phyloP scores from a whole-genome alignment of 2,888 invertebrate genomes.

The Atethmia centrago region DNA sequence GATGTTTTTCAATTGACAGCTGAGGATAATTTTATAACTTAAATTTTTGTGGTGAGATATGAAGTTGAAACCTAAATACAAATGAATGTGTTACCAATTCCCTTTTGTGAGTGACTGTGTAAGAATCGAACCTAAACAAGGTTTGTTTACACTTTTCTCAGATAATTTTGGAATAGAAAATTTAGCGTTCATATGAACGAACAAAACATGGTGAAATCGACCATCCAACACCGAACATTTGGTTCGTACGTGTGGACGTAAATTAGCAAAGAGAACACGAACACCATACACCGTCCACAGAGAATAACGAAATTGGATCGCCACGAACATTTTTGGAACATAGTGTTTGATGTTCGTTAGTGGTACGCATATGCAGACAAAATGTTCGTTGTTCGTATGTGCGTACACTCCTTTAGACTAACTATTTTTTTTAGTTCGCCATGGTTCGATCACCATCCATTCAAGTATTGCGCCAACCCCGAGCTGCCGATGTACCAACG shows the following conservation, averaged over 20 bases:
- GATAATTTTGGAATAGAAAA: background rate
- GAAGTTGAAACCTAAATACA: background rate
- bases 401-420: background rate
- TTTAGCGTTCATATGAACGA: background rate
- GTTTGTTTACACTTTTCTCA: background rate
- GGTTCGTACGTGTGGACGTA: no score
- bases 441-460: constrained; percentile 72
- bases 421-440: constrained; percentile 68
- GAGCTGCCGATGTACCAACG: constrained; percentile 77
- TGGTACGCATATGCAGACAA: no score
- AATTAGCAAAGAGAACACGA: no score
- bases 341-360: no score
- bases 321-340: no score
- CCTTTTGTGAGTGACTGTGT: background rate
- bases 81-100: background rate
- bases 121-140: background rate
- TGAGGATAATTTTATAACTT: background rate
- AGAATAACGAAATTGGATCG: no score
- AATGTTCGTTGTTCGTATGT: no score
- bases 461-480: constrained; percentile 72
- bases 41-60: background rate
- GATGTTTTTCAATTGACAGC: background rate
- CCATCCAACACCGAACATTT: no score
- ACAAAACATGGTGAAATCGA: no score
- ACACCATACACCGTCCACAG: no score